These are phyloP conservation scores for Platichthys flesus DNA, from an alignment of 2,113 vertebrate genomes.

Conservation along the genomic window DNA sequence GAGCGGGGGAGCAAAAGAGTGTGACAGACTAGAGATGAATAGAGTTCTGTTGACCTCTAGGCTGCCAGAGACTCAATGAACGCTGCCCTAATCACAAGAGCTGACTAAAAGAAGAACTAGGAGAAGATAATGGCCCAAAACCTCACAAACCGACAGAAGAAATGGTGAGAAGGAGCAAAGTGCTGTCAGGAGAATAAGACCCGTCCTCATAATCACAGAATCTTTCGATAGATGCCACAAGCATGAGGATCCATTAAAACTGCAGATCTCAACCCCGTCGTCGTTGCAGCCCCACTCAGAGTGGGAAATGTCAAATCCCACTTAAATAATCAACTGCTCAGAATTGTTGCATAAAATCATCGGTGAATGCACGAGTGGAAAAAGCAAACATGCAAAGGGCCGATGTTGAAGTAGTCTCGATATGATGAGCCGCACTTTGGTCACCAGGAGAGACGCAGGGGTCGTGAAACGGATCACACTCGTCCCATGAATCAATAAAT, in stretches of 20 bases:
- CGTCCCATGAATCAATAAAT: slow-evolving; percentile 16
- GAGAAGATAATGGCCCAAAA: neutral
- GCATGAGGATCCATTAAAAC: neutral
- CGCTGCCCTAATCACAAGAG: slow-evolving; percentile 29
- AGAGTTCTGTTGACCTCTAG: slow-evolving; percentile 37
- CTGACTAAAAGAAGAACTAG: slow-evolving; percentile 17
- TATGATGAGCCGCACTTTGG: slow-evolving; percentile 18
- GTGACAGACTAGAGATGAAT: slow-evolving; percentile 7
- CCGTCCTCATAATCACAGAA: slow-evolving; percentile 33
- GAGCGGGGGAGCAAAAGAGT: neutral
- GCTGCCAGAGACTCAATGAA: slow-evolving; percentile 16
- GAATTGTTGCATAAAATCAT: slow-evolving; percentile 54
- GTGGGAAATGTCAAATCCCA: slow-evolving; percentile 51
- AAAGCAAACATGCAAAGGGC: slow-evolving; percentile 16
- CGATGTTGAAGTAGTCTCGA: slow-evolving; percentile 22
- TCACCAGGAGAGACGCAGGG: neutral
- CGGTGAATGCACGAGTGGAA: neutral
- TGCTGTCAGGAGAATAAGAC: slow-evolving; percentile 2
- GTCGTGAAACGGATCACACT: neutral
- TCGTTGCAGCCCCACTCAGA: slow-evolving; percentile 16
- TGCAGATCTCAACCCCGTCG: slow-evolving; percentile 9
- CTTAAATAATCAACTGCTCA: slow-evolving; percentile 67
- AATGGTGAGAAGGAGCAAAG: slow-evolving; percentile 1
- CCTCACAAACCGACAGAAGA: neutral
- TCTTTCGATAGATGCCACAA: slow-evolving; percentile 16